These are phyloP conservation scores for Pteruthius melanotis DNA, from an alignment of 2,113 vertebrate species.

Conservation along the genomic window DNA sequence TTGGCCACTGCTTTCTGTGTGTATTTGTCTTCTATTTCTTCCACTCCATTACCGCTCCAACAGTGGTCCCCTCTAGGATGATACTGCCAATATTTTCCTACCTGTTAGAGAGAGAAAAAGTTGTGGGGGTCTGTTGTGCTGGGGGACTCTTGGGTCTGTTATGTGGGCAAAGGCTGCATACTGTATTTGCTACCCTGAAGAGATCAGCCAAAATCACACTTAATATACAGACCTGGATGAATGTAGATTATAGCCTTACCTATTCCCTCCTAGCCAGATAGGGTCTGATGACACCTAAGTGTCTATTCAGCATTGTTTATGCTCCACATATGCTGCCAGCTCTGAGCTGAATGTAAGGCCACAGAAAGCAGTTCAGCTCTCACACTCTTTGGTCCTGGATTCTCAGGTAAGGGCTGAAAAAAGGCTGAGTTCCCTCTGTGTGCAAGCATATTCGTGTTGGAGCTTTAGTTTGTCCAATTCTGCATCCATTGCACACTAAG, in stretches of 20 bases:
- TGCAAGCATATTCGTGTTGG: not conserved
- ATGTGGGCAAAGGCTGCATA: not conserved
- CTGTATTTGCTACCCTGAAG: not conserved
- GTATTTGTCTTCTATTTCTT: not conserved
- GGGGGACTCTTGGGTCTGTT: not conserved
- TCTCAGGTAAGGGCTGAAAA: not conserved
- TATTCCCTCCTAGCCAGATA: not conserved
- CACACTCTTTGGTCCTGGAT: not conserved
- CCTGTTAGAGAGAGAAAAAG: not conserved
- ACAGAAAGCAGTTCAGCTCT: not conserved
- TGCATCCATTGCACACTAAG: not conserved
- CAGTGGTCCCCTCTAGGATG: not conserved
- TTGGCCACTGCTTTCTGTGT: not conserved
- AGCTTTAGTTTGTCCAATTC: not conserved
- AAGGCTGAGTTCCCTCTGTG: not conserved
- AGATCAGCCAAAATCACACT: not conserved
- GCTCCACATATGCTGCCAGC: not conserved
- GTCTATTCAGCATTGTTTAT: not conserved
- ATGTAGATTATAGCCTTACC: not conserved
- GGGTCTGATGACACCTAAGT: not conserved
- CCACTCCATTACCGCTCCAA: not conserved
- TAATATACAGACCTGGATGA: not conserved
- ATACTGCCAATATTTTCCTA: not conserved
- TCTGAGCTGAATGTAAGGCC: not conserved
- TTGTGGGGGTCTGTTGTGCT: fast-evolving